A percentile compares a stretch with the other conserved stretches of the same genome.
phyloP scores from a whole-genome alignment of 2,797 vertebrate genomes.

The Pangasius krempfi region DNA sequence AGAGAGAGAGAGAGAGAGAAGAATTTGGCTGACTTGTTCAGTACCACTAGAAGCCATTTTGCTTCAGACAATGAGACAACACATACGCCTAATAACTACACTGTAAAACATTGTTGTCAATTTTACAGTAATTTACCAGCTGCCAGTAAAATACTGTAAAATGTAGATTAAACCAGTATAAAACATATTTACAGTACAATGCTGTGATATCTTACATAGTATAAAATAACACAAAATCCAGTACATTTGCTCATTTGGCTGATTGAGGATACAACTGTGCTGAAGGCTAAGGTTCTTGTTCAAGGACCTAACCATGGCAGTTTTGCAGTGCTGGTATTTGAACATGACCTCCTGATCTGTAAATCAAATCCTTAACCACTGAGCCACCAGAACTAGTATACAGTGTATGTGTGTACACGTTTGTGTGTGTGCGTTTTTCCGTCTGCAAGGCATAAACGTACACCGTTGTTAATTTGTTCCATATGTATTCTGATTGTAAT shows the following conservation, averaged over 20 bases:
- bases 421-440: not conserved
- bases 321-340: not conserved
- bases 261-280: not conserved
- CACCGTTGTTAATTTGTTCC: constrained; percentile 26
- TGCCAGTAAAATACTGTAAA: not conserved
- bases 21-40: not conserved
- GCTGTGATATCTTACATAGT: not conserved
- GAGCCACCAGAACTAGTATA: not conserved
- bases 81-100: constrained; percentile 15
- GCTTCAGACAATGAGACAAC: constrained; percentile 38
- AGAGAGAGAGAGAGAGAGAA: not conserved
- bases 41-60: constrained; percentile 11
- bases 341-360: not conserved
- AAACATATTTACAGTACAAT: not conserved
- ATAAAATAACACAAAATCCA: not conserved
- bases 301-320: not conserved
- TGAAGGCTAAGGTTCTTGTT: not conserved
- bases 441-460: not conserved
- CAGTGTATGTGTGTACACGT: not conserved
- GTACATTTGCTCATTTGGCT: not conserved
- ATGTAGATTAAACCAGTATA: not conserved
- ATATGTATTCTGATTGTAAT: constrained; percentile 6
- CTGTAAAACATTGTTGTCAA: not conserved
- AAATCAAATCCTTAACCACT: not conserved
- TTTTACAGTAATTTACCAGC: not conserved